Conservation (phyloP, 2,113 vertebrate genomes). For the Chionomys nivalis region DNA sequence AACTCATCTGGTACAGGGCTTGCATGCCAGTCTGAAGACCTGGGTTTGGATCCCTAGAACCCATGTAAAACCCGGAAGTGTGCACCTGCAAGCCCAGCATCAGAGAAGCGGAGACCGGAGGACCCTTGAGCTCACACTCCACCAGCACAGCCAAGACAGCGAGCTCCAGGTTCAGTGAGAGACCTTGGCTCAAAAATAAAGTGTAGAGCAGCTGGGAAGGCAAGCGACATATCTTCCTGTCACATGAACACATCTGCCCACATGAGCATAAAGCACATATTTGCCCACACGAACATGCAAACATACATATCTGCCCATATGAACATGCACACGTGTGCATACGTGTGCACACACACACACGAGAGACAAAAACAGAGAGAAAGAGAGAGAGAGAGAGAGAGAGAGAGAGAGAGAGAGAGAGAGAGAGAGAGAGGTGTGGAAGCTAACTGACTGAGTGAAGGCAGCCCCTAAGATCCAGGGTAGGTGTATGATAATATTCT, state of each 20-base stretch:
- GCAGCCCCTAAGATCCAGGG: not conserved
- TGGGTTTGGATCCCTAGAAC: not conserved
- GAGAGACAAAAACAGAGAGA: too few species aligned
- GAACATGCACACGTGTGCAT: not conserved
- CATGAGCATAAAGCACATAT: not conserved
- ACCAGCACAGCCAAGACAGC: not conserved
- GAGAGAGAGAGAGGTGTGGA: rapidly evolving
- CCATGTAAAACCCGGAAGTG: too few species aligned
- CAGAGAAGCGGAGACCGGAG: not conserved
- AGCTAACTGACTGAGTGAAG: not conserved
- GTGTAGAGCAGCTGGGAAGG: not conserved
- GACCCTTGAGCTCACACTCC: not conserved
- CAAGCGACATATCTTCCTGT: too few species aligned
- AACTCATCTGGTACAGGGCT: not conserved
- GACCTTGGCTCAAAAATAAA: not conserved
- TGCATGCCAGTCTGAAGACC: not conserved
- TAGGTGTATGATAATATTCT: not conserved
- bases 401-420: not conserved
- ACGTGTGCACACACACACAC: too few species aligned
- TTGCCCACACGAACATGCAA: not conserved
- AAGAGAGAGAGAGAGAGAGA: too few species aligned
- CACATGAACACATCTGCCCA: not conserved
- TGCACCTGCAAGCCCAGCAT: not conserved
- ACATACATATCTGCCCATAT: not conserved
- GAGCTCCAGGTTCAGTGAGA: not conserved